Conservation (phyloP, 2,113 vertebrate genomes). For the Malurus alboscapulatus region DNA sequence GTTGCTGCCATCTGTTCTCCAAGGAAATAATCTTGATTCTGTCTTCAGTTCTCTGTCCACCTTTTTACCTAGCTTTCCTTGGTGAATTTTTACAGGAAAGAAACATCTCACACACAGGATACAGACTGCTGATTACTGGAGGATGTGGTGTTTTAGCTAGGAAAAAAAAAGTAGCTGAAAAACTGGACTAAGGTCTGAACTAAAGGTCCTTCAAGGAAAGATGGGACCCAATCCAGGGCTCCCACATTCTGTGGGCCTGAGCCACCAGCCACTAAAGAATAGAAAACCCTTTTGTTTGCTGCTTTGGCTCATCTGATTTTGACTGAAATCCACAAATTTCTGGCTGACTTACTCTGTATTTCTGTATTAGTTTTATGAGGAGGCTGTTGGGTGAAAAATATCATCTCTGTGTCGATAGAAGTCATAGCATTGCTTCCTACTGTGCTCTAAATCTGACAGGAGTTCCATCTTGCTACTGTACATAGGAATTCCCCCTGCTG, state of each 20-base stretch:
- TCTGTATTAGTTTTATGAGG: slow-evolving; percentile 14
- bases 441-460: background rate
- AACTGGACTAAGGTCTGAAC: background rate
- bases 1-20: background rate
- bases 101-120: background rate
- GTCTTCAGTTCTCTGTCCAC: background rate
- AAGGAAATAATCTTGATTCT: background rate
- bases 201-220: background rate
- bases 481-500: background rate
- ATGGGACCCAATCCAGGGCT: background rate
- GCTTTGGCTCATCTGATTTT: background rate
- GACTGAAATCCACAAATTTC: slow-evolving; percentile 20
- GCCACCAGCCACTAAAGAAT: background rate
- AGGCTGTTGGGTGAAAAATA: slow-evolving; percentile 20
- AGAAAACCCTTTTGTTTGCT: slow-evolving; percentile 24
- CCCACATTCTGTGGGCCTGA: background rate
- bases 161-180: background rate
- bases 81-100: background rate
- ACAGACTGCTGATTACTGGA: background rate
- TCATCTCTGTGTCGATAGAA: background rate
- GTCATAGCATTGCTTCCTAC: background rate
- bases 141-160: background rate
- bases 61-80: background rate
- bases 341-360: background rate
- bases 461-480: slow-evolving; percentile 2